Conservation (phyloP, 2,888 invertebrate genomes). For the Salpingus planirostris region DNA sequence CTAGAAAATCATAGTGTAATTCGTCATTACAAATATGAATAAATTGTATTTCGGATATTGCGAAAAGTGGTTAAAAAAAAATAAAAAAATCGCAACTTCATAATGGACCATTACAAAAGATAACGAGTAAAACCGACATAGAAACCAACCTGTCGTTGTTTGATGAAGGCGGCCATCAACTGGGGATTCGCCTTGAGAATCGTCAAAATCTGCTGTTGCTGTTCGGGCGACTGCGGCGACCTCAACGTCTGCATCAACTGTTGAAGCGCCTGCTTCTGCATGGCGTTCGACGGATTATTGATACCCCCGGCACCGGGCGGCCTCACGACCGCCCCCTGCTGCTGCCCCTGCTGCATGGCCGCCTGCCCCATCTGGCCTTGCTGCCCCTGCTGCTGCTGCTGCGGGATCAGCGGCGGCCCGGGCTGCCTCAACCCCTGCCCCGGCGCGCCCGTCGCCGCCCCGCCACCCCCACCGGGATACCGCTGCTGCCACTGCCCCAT, state of each 20-base stretch:
- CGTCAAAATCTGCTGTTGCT: constrained; percentile 81
- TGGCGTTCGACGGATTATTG: constrained; percentile 30
- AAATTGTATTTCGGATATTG: too few species aligned
- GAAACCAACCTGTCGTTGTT: constrained; percentile 61
- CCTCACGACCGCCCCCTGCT: constrained; percentile 31
- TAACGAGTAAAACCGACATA: too few species aligned
- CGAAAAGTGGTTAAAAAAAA: too few species aligned
- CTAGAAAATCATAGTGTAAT: too few species aligned
- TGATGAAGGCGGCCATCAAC: constrained; percentile 91
- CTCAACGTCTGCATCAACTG: constrained; percentile 85
- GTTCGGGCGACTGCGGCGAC: constrained; percentile 83
- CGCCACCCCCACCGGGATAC: constrained; percentile 41
- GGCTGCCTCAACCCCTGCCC: constrained; percentile 44
- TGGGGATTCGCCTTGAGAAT: constrained; percentile 91
- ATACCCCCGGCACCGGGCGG: constrained; percentile 29
- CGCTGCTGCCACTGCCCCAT: constrained; percentile 50
- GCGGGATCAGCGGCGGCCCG: constrained; percentile 43
- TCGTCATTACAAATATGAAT: too few species aligned
- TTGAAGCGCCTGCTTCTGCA: constrained; percentile 62
- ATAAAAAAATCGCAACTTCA: too few species aligned
- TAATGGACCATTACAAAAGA: too few species aligned
- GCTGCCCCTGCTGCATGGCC: constrained; percentile 27
- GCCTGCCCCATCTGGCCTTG: constrained; percentile 28
- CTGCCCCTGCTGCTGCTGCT: constrained; percentile 18
- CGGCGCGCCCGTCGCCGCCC: too few species aligned